phyloP scores from a whole-genome alignment of 2,888 invertebrate genomes.

The Drosophila demipolita region DNA sequence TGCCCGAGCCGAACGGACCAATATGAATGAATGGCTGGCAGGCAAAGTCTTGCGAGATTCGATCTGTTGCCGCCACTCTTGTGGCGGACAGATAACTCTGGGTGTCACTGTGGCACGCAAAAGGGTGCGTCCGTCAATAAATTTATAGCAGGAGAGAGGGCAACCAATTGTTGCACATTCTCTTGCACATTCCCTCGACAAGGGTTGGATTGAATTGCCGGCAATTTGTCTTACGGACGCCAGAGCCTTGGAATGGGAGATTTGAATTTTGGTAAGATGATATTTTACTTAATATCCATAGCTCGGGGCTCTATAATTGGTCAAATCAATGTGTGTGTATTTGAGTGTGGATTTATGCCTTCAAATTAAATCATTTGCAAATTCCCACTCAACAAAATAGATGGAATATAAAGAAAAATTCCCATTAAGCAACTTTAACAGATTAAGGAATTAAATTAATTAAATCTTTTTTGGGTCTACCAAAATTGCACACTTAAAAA shows the following conservation, averaged over 20 bases:
- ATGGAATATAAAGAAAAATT: not conserved
- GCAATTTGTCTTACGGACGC: constrained; percentile 55
- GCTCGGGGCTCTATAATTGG: constrained; percentile 41
- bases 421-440: not conserved
- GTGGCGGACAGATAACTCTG: constrained; percentile 24
- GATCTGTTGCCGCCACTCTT: constrained; percentile 38
- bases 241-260: constrained; percentile 10
- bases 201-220: constrained; percentile 59
- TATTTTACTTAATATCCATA: constrained; percentile 41
- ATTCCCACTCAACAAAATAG: constrained; percentile 5
- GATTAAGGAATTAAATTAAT: not conserved
- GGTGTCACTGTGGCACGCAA: constrained; percentile 30
- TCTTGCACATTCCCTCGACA: not conserved
- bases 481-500: not conserved
- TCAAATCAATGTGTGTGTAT: constrained; percentile 22
- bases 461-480: not conserved
- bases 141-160: constrained; percentile 48
- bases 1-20: constrained; percentile 42
- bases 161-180: constrained; percentile 61
- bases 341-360: not conserved
- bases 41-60: constrained; percentile 29
- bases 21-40: constrained; percentile 44
- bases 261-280: constrained; percentile 28
- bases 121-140: constrained; percentile 44
- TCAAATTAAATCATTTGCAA: constrained; percentile 17